Percentiles rank a stretch among this genome's conserved stretches.
Evolutionary conservation across 37 sponge, comb jelly and placozoan genomes (phyloP).

Genomic region (Ephydatia muelleri): DNA sequence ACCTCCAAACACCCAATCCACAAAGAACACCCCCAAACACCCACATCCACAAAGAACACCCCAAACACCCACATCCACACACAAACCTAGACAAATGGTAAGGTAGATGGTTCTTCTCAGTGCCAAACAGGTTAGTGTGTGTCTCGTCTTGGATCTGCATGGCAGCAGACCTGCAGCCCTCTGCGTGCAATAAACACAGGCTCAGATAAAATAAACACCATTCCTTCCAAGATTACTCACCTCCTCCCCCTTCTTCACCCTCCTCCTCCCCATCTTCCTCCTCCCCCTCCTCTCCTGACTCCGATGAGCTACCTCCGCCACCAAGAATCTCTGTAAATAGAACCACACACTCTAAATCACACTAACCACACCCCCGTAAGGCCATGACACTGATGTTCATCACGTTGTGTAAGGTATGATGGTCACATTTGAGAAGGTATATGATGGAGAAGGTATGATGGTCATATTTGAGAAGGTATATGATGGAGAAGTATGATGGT

Average conservation of each 20-base stretch:
- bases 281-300: conserved; percentile 37
- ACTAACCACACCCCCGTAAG: background rate
- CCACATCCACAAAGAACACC: background rate
- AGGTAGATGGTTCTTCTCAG: conserved; percentile 92
- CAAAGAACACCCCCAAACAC: background rate
- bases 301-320: conserved; percentile 21
- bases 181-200: conserved; percentile 53
- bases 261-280: conserved; percentile 51
- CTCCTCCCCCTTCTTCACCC: conserved; percentile 51
- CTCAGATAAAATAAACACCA: background rate
- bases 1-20: background rate
- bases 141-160: conserved; percentile 87
- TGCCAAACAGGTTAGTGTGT: conserved; percentile 56
- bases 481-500: no score
- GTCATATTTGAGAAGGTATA: no score
- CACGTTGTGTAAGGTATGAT: no score
- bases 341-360: background rate
- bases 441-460: no score
- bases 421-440: no score
- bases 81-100: conserved; percentile 87
- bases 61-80: background rate
- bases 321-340: conserved; percentile 69
- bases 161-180: conserved; percentile 44
- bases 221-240: conserved; percentile 37
- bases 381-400: background rate